Percentiles rank a stretch among this genome's conserved stretches.
Evolutionary conservation across 2,888 invertebrate species (phyloP).

Genomic region (Orchestes rusci): DNA sequence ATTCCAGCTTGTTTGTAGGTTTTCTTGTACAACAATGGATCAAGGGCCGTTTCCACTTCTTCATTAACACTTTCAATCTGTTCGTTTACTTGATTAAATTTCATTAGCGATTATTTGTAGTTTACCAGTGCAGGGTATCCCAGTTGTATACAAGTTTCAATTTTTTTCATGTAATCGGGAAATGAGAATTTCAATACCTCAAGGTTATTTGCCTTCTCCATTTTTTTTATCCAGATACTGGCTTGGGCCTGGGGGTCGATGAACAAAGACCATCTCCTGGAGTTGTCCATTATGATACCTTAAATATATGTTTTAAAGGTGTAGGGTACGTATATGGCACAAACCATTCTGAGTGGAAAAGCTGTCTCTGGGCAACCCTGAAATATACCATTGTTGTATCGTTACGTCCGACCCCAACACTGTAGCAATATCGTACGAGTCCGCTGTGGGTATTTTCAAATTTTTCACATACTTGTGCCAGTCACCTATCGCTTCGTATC

Average conservation of each 20-base stretch:
- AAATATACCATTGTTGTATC: slow-evolving; percentile 80
- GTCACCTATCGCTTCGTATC: slow-evolving; percentile 53
- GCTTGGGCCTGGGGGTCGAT: slow-evolving; percentile 83
- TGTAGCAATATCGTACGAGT: slow-evolving; percentile 62
- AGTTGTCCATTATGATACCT: slow-evolving; percentile 69
- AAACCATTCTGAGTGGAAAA: slow-evolving; percentile 79
- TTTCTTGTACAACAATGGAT: slow-evolving; percentile 67
- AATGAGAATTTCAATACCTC: slow-evolving; percentile 68
- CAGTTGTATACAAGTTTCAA: slow-evolving; percentile 67
- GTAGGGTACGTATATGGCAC: too few relatives aligned
- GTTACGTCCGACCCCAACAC: slow-evolving; percentile 80
- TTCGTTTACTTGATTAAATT: background rate
- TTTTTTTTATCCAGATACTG: slow-evolving; percentile 77
- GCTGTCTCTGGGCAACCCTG: slow-evolving; percentile 69
- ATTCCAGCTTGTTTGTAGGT: slow-evolving; percentile 68
- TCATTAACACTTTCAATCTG: slow-evolving; percentile 62
- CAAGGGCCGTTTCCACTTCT: slow-evolving; percentile 70
- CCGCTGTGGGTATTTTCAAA: slow-evolving; percentile 70
- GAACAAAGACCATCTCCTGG: slow-evolving; percentile 70
- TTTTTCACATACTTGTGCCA: slow-evolving; percentile 63
- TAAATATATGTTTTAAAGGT: too few relatives aligned
- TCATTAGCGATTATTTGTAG: background rate
- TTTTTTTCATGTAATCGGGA: slow-evolving; percentile 64
- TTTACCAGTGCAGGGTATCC: slow-evolving; percentile 67
- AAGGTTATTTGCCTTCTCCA: slow-evolving; percentile 67